Evolutionary conservation across 2,113 vertebrate genomes (phyloP).

Genomic region (Talpa occidentalis): DNA sequence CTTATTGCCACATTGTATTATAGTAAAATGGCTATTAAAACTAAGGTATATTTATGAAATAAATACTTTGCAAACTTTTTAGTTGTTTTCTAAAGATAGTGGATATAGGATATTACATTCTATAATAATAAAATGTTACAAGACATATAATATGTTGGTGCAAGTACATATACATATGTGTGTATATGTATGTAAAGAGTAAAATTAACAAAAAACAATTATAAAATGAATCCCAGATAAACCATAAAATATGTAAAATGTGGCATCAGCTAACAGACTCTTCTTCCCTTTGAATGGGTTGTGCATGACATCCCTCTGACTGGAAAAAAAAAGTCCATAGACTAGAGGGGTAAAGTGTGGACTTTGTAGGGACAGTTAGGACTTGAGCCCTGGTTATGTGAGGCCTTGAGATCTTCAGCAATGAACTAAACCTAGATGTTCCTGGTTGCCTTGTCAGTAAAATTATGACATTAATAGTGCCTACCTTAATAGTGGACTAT

Average conservation of each 20-base stretch:
- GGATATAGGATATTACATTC: not conserved
- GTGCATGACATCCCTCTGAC: not conserved
- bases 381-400: not conserved
- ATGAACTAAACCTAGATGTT: not conserved
- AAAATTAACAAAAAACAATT: not conserved
- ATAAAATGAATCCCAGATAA: not conserved
- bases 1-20: not conserved
- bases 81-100: not conserved
- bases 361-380: fast-evolving
- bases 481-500: too few relatives aligned
- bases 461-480: not conserved
- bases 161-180: not conserved
- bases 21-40: not conserved
- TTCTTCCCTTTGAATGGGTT: not conserved
- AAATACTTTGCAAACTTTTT: not conserved
- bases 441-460: not conserved
- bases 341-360: not conserved
- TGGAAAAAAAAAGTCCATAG: not conserved
- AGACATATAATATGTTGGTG: not conserved
- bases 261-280: not conserved
- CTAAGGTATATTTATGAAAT: not conserved
- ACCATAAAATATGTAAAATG: not conserved
- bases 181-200: not conserved
- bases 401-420: not conserved
- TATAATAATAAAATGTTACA: not conserved